Percentiles rank a stretch among this genome's conserved stretches.
Conservation (phyloP, 2,113 vertebrate species). For the Aviceda subcristata region DNA sequence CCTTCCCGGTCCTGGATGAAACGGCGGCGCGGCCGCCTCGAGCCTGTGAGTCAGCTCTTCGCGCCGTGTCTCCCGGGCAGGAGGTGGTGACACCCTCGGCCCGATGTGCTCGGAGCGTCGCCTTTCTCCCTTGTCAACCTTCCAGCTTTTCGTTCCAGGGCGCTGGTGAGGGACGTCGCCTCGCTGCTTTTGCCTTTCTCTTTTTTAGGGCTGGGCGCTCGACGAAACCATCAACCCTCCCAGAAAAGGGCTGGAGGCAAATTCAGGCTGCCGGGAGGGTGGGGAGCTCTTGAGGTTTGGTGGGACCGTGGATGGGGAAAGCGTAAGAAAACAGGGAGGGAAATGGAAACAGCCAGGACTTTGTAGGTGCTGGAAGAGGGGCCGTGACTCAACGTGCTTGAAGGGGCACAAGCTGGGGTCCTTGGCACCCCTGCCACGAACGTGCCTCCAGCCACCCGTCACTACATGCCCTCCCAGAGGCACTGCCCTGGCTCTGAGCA, state of each 20-base stretch:
- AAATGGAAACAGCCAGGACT: too few species aligned
- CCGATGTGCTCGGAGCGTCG: neutral
- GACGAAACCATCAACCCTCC: neutral
- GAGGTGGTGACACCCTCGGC: neutral
- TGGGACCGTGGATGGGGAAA: neutral
- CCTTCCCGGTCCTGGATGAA: neutral
- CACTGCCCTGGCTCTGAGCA: neutral
- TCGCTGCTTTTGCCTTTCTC: neutral
- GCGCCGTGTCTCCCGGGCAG: neutral
- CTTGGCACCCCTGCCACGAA: too few species aligned
- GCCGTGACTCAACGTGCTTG: fast-evolving
- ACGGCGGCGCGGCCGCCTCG: fast-evolving
- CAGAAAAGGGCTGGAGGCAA: neutral
- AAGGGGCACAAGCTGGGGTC: too few species aligned
- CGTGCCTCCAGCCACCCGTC: neutral
- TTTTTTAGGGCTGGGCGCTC: neutral
- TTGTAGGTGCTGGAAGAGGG: neutral
- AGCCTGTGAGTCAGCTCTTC: neutral
- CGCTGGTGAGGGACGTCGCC: neutral
- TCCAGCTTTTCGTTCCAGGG: neutral
- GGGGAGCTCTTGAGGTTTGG: neutral
- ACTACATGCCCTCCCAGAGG: neutral
- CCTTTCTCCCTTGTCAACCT: neutral
- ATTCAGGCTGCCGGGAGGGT: neutral
- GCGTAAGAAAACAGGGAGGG: neutral